Base-by-base conservation (phyloP, 2,113 vertebrate species). In the Ursus arctos region DNA sequence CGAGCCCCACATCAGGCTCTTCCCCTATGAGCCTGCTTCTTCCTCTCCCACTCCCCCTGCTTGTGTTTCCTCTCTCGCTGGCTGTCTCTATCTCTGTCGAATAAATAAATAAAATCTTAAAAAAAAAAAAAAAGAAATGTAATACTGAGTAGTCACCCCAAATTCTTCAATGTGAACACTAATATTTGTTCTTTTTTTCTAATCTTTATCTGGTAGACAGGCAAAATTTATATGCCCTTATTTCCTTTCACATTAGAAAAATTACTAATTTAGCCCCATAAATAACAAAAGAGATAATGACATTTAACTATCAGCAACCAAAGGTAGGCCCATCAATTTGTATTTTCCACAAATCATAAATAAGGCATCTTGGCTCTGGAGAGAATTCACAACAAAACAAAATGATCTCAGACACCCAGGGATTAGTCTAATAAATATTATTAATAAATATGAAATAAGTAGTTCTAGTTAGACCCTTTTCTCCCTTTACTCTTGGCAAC, bases 231-330 rank as follows among this genome's bases (percentile, higher is more conserved):
- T 49, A 88, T 24, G 26, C 67, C 59, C 18, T 55, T 72, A 74
- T 88, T 88, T 95, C n/a, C 47, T 82, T 87, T 81, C 53, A 81
- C 53, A 86, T 21, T 74, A 72, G 74, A 95, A 72, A 92, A 96
- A 82, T n/a, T 61, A 81, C 89, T 88, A 53, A 63, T 88, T 88
- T 88, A 93, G 49, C 40, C 57, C 65, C 43, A 89, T 83, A 84
- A 72, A 88, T 36, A 88, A 92, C n/a, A 33, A 71, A 79, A 89
- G 40, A 91, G 22, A 87, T n/a, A 59, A 82, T 57, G 33, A 71
- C n/a, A 90, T 69, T 89, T 79, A 79, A 77, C 14, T 21, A 59
- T 69, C 49, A 96, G 40, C 49, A 83, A 61, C 31, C 71, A 93
- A 84, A 24, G 31, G 10, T 33, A 67, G 49, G 10, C 47, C 33